Evolutionary conservation across 2,113 vertebrate species (phyloP).

Genomic region (Girardinichthys multiradiatus): DNA sequence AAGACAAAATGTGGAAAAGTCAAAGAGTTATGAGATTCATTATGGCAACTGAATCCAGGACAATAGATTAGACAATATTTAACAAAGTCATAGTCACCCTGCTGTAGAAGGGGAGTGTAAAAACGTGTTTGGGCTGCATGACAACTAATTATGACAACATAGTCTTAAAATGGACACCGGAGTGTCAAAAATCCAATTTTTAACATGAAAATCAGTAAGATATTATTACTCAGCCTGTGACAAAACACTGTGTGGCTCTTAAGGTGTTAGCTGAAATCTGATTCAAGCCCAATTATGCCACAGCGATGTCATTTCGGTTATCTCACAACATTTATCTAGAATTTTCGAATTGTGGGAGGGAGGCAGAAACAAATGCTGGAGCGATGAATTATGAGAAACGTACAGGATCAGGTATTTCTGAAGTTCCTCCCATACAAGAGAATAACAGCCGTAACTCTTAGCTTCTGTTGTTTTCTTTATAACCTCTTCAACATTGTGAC

Average conservation of each 20-base stretch:
- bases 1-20: not conserved
- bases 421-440: not conserved
- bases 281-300: constrained; percentile 29
- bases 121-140: not conserved
- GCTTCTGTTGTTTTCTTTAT: not conserved
- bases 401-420: not conserved
- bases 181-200: not conserved
- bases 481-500: constrained; percentile 7
- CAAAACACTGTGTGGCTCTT: not conserved
- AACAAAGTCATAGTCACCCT: not conserved
- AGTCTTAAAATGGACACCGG: not conserved
- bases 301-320: constrained; percentile 13
- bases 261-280: not conserved
- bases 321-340: not conserved
- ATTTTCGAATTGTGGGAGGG: not conserved
- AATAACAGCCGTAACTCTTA: not conserved
- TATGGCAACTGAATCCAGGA: not conserved
- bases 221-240: constrained; percentile 7
- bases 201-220: not conserved
- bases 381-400: not conserved
- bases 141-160: not conserved
- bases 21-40: not conserved
- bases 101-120: not conserved
- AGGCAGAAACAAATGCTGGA: not conserved
- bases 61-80: not conserved